Conservation (phyloP, 2,888 invertebrate genomes). For the Argyresthia albistria region DNA sequence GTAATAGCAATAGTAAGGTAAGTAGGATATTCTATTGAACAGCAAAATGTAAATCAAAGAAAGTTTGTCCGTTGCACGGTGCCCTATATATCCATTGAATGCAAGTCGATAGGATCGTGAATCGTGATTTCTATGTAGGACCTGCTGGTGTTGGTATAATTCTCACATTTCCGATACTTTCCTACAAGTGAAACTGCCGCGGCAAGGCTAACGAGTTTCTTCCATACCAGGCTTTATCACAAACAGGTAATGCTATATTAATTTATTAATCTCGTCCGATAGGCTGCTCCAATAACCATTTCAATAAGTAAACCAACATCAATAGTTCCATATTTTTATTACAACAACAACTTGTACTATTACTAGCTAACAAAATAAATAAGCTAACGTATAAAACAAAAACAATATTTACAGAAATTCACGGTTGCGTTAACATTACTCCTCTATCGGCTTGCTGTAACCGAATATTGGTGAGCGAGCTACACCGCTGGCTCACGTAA, state of each 20-base stretch:
- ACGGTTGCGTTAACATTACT: constrained; percentile 23
- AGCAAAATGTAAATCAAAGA: too few relatives aligned
- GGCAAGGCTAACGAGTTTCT: constrained; percentile 14
- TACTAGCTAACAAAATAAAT: constrained; percentile 51
- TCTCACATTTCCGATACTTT: constrained; percentile 32
- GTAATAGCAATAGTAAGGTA: too few relatives aligned
- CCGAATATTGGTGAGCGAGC: neutral
- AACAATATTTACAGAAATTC: constrained; percentile 60
- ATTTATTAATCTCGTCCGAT: too few relatives aligned
- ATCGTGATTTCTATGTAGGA: too few relatives aligned
- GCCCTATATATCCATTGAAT: too few relatives aligned
- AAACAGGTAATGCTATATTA: too few relatives aligned
- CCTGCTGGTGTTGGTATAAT: neutral
- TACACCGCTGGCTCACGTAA: constrained; percentile 12
- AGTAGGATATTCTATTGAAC: too few relatives aligned
- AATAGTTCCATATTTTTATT: constrained; percentile 22
- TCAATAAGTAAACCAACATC: constrained; percentile 17
- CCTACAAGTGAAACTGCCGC: constrained; percentile 44
- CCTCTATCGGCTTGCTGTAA: neutral
- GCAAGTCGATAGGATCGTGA: too few relatives aligned
- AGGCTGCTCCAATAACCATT: too few relatives aligned
- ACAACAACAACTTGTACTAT: constrained; percentile 19
- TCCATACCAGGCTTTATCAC: constrained; percentile 6
- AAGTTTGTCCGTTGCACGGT: too few relatives aligned
- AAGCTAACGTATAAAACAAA: constrained; percentile 35